Evolutionary conservation across 1,140 invertebrate genomes (phyloP).

Genomic region (Drosophila parabipectinata): DNA sequence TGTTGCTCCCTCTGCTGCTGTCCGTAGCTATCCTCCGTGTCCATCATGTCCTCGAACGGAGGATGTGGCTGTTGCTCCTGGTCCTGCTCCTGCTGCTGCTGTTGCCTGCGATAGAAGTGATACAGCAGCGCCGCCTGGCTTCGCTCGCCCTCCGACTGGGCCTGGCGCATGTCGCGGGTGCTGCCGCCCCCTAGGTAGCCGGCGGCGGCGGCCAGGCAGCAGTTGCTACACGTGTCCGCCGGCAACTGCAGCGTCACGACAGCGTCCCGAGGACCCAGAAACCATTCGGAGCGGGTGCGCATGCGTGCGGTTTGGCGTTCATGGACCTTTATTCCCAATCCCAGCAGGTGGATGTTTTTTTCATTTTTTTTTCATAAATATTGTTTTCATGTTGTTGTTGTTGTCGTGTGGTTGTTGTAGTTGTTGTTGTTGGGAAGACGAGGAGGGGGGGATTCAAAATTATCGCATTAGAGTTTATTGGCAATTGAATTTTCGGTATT

Average conservation of each 20-base stretch:
- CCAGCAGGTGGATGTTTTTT: conserved; percentile 5
- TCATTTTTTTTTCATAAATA: conserved; percentile 18
- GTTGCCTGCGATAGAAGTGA: conserved; percentile 70
- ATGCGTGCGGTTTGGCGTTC: conserved; percentile 96
- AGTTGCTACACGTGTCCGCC: conserved; percentile 77
- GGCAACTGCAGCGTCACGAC: conserved; percentile 69
- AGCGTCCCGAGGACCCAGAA: conserved; percentile 89
- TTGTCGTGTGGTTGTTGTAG: conserved; percentile 54
- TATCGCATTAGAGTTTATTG: conserved; percentile 77
- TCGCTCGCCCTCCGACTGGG: conserved; percentile 41
- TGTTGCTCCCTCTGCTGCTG: conserved; percentile 52
- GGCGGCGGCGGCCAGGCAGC: conserved; percentile 69
- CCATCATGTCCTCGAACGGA: conserved; percentile 65
- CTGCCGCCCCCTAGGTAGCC: conserved; percentile 76
- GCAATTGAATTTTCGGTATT: conserved; percentile 47
- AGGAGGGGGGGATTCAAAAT: conserved; percentile 73
- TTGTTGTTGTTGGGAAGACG: conserved; percentile 50
- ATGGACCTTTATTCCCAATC: conserved; percentile 88
- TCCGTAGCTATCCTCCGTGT: conserved; percentile 71
- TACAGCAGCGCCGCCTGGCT: conserved; percentile 59
- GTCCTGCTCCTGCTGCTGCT: conserved; percentile 54
- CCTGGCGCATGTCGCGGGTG: conserved; percentile 65
- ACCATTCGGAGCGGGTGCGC: conserved; percentile 97
- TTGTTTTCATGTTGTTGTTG: conserved; percentile 41
- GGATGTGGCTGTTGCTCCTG: conserved; percentile 22